These are phyloP conservation scores for Danio choprae DNA, from an alignment of 2,797 vertebrate genomes.

Conservation along the genomic window DNA sequence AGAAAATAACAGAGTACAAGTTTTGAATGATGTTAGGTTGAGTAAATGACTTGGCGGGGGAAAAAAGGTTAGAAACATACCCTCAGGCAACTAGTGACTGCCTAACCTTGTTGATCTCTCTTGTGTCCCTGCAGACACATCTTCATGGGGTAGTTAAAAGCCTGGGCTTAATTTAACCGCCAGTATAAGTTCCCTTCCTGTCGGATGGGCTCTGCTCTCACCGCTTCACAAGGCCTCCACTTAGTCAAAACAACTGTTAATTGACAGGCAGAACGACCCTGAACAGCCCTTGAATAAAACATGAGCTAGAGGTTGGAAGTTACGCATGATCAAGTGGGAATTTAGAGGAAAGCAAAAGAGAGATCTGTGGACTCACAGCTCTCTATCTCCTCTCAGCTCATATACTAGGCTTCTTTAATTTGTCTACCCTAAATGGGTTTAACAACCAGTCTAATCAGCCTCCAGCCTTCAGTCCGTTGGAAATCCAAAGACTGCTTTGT, in stretches of 20 bases:
- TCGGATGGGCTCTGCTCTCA: slow-evolving; percentile 49
- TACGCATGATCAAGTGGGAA: slow-evolving; percentile 18
- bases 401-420: slow-evolving; percentile 6
- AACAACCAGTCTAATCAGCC: slow-evolving; percentile 19
- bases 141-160: slow-evolving; percentile 31
- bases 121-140: background rate
- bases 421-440: slow-evolving; percentile 5
- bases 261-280: slow-evolving; percentile 51
- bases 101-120: background rate
- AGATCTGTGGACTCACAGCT: slow-evolving; percentile 1
- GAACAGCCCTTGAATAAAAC: slow-evolving; percentile 43
- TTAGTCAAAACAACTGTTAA: slow-evolving; percentile 55
- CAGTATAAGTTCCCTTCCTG: slow-evolving; percentile 24
- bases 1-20: background rate
- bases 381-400: slow-evolving; percentile 4
- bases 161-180: slow-evolving; percentile 34
- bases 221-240: slow-evolving; percentile 55
- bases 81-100: background rate
- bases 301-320: slow-evolving; percentile 36
- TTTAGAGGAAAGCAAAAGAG: background rate
- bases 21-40: background rate
- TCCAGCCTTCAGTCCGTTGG: background rate
- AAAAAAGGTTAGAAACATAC: background rate
- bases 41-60: background rate
- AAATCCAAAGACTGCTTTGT: slow-evolving; percentile 32